These are phyloP conservation scores for Limanda limanda DNA, from an alignment of 2,113 vertebrate genomes.

Conservation along the genomic window DNA sequence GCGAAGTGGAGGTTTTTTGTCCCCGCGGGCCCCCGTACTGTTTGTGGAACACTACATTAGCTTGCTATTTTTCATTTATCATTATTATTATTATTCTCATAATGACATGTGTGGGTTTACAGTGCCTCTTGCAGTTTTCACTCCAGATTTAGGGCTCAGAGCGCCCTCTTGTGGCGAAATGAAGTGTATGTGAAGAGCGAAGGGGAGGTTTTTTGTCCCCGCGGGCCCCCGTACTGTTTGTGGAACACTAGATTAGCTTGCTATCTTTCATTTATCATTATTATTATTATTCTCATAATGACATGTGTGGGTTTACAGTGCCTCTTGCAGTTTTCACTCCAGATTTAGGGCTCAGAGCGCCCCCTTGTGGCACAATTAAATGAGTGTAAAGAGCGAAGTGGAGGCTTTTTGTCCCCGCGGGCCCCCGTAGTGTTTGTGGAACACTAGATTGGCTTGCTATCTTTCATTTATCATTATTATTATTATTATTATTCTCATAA, in stretches of 20 bases:
- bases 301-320: background rate
- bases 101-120: background rate
- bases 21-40: slow-evolving; percentile 29
- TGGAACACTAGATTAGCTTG: slow-evolving; percentile 21
- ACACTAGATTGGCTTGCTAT: background rate
- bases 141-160: background rate
- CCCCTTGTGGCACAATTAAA: slow-evolving; percentile 39
- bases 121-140: no score
- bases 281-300: background rate
- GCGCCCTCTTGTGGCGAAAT: slow-evolving; percentile 53
- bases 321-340: no score
- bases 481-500: background rate
- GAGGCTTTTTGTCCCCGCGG: background rate
- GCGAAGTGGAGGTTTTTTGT: slow-evolving; percentile 16
- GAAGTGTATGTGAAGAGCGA: background rate
- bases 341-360: slow-evolving; percentile 24
- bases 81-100: background rate
- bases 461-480: background rate
- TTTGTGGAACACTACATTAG: slow-evolving; percentile 25
- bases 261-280: background rate
- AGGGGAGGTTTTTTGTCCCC: background rate
- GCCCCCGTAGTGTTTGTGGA: slow-evolving; percentile 48
- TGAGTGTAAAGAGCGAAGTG: background rate
- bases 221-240: slow-evolving; percentile 41
- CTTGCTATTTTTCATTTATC: background rate